phyloP scores from a whole-genome alignment of 1,140 invertebrate genomes.

The Rhagoletis pomonella region DNA sequence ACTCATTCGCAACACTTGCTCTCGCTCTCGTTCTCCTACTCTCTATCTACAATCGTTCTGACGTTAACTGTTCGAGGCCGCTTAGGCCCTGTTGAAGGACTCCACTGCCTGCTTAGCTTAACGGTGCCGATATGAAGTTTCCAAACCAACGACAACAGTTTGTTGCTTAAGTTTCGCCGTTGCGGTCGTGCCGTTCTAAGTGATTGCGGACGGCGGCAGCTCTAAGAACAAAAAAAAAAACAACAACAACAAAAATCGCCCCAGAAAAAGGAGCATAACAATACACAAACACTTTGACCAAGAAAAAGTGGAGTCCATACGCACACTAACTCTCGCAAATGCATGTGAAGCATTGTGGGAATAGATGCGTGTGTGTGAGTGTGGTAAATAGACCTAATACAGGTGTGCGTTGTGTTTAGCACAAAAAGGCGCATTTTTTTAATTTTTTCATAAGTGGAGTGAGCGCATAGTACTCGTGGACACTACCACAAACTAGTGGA shows the following conservation, averaged over 20 bases:
- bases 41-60: background rate
- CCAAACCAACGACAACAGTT: slow-evolving; percentile 55
- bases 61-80: slow-evolving; percentile 19
- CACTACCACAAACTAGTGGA: background rate
- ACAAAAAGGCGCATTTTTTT: background rate
- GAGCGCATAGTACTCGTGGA: too few relatives aligned
- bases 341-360: background rate
- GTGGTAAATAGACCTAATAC: background rate
- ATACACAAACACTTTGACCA: background rate
- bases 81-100: slow-evolving; percentile 38
- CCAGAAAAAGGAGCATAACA: background rate
- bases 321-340: background rate
- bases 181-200: slow-evolving; percentile 29
- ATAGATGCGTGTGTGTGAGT: background rate
- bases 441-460: background rate
- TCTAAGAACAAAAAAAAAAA: background rate
- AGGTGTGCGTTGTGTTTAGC: background rate
- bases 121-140: slow-evolving; percentile 17
- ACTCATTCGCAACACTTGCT: background rate
- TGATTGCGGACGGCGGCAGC: background rate
- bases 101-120: background rate
- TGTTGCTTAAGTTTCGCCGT: slow-evolving; percentile 54
- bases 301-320: background rate
- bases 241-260: background rate
- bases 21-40: background rate